A percentile compares a stretch with the other conserved stretches of the same genome.
These are phyloP conservation scores for Salminus brasiliensis DNA, from an alignment of 2,113 vertebrate genomes.

Conservation along the genomic window DNA sequence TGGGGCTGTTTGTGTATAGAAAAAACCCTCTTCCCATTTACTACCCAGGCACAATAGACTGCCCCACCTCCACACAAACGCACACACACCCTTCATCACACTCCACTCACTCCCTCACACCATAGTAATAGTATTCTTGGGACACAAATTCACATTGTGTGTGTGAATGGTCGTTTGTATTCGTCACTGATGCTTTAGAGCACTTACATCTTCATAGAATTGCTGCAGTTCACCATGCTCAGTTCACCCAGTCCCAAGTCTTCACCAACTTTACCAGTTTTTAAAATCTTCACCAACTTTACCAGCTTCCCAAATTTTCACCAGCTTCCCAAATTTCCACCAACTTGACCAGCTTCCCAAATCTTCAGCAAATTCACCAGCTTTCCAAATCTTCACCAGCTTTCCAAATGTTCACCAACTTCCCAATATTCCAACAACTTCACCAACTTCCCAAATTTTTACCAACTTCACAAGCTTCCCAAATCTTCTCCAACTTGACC, in stretches of 20 bases:
- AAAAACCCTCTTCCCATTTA: slow-evolving; percentile 41
- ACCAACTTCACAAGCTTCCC: no score
- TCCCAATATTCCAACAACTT: no score
- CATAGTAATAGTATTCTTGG: slow-evolving; percentile 1
- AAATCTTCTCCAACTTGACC: no score
- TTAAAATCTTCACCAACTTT: neutral
- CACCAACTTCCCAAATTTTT: no score
- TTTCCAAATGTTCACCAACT: no score
- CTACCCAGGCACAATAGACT: slow-evolving; percentile 36
- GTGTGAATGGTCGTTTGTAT: slow-evolving; percentile 34
- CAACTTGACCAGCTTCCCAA: no score
- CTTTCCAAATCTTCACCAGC: no score
- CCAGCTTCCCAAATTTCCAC: no score
- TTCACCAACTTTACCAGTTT: neutral
- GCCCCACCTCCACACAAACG: slow-evolving; percentile 21
- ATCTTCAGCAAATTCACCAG: no score
- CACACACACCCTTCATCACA: slow-evolving; percentile 13
- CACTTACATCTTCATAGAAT: slow-evolving; percentile 24
- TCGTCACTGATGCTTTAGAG: slow-evolving; percentile 31
- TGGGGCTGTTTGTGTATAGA: slow-evolving; percentile 45
- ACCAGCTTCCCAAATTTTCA: no score
- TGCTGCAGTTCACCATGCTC: slow-evolving; percentile 15
- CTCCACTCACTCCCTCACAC: slow-evolving; percentile 13
- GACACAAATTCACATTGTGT: slow-evolving; percentile 7
- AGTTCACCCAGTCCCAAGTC: slow-evolving; percentile 7